These are phyloP conservation scores for Agelas oroides DNA, from an alignment of 37 sponge, comb jelly and placozoan genomes.

Conservation along the genomic window DNA sequence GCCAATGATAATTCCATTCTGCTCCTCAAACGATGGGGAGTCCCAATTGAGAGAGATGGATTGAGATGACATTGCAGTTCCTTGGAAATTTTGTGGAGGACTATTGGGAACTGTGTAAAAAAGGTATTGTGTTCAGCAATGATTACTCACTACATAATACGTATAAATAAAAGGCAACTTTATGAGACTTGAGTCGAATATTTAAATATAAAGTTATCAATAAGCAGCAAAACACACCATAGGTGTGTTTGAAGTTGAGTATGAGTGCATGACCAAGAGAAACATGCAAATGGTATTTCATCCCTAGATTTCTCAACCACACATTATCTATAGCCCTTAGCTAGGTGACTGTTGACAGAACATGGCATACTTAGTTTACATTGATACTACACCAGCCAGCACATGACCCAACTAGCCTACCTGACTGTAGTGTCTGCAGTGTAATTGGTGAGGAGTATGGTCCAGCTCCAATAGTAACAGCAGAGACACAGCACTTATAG, in stretches of 20 bases:
- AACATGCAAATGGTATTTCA: too few relatives aligned
- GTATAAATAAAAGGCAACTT: too few relatives aligned
- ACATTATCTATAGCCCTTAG: too few relatives aligned
- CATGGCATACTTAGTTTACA: background rate
- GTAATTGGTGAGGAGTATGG: constrained; percentile 14
- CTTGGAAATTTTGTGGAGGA: background rate
- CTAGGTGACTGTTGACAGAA: background rate
- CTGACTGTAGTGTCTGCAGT: background rate
- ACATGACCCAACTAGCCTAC: too few relatives aligned
- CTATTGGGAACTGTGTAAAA: constrained; percentile 14
- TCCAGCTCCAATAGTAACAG: constrained; percentile 38
- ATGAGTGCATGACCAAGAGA: too few relatives aligned
- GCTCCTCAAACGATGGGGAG: background rate
- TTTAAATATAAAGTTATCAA: too few relatives aligned
- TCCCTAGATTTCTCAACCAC: too few relatives aligned
- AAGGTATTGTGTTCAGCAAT: too few relatives aligned
- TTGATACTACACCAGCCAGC: background rate
- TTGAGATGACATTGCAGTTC: background rate
- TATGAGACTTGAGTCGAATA: too few relatives aligned
- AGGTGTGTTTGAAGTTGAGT: too few relatives aligned
- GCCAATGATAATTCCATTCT: constrained; percentile 33
- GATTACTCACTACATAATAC: too few relatives aligned
- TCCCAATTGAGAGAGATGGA: constrained; percentile 9
- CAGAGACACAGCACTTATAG: constrained; percentile 38
- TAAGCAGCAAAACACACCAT: too few relatives aligned